Evolutionary conservation across 1,140 invertebrate genomes (phyloP).

Genomic region (Reticulitermes speratus): DNA sequence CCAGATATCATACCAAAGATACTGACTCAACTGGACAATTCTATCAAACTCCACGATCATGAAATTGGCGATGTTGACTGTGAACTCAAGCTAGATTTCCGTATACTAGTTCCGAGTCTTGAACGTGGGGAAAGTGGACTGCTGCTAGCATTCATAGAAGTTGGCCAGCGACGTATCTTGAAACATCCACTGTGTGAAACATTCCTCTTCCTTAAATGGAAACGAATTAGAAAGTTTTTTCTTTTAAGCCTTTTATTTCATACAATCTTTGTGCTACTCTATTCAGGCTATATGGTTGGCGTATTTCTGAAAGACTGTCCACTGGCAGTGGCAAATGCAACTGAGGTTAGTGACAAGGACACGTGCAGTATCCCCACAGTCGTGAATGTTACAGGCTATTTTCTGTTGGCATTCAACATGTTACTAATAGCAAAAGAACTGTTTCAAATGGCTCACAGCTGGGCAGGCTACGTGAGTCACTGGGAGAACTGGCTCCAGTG

Average conservation of each 20-base stretch:
- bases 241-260: constrained; percentile 77
- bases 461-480: constrained; percentile 67
- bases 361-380: not conserved
- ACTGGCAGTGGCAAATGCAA: not conserved
- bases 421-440: constrained; percentile 60
- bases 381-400: constrained; percentile 47
- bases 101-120: constrained; percentile 51
- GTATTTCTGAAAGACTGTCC: constrained; percentile 42
- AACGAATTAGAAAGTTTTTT: constrained; percentile 79
- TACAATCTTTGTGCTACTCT: constrained; percentile 70
- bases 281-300: constrained; percentile 66
- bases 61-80: constrained; percentile 81
- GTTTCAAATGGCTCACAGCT: constrained; percentile 68
- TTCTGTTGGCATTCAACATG: constrained; percentile 49
- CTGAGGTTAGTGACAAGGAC: not conserved
- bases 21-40: constrained; percentile 68
- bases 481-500: constrained; percentile 85
- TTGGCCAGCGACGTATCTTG: constrained; percentile 70
- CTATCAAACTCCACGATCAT: constrained; percentile 74
- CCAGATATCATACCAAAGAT: constrained; percentile 74
- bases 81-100: constrained; percentile 74
- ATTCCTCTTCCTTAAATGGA: constrained; percentile 79
- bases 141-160: constrained; percentile 71
- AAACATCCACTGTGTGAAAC: constrained; percentile 80
- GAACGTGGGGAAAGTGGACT: constrained; percentile 68